Percentiles rank a stretch among this genome's conserved stretches.
Evolutionary conservation across 2,113 vertebrate genomes (phyloP).

Genomic region (Oreocharis arfaki): DNA sequence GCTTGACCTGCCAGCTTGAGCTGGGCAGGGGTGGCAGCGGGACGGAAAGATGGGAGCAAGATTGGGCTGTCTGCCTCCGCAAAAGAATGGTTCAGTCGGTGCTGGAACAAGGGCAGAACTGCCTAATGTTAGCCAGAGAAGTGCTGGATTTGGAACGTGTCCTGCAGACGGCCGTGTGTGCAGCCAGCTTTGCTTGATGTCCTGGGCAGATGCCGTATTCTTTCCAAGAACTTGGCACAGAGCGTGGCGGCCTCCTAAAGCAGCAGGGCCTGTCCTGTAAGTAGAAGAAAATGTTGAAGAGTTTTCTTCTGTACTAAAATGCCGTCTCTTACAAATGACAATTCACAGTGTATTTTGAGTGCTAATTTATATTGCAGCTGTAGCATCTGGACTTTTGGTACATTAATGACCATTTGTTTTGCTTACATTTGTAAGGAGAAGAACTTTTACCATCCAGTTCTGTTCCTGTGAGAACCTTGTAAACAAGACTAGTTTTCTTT

Average conservation of each 20-base stretch:
- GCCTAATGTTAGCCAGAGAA: background rate
- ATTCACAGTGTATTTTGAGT: background rate
- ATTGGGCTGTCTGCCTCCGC: background rate
- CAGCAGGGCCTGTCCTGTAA: background rate
- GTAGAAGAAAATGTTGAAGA: background rate
- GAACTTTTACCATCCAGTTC: accelerated
- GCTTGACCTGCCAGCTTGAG: background rate
- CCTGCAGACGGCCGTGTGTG: background rate
- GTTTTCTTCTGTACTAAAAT: background rate
- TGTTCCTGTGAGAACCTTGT: background rate
- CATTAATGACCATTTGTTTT: background rate
- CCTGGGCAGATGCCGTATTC: background rate
- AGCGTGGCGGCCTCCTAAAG: background rate
- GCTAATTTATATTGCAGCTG: background rate
- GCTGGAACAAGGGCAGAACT: background rate
- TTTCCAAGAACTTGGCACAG: background rate
- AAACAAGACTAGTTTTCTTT: background rate
- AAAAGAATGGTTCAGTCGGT: accelerated
- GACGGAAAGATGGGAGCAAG: background rate
- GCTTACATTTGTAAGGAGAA: background rate
- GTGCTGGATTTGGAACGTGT: background rate
- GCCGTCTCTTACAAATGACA: too few relatives aligned
- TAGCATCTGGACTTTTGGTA: accelerated
- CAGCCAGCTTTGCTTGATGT: background rate
- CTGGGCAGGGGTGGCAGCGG: background rate